Evolutionary conservation across 2,113 vertebrate genomes (phyloP), one percentile per base, ranked within the genome.

Genomic region (Mustela nigripes): DNA sequence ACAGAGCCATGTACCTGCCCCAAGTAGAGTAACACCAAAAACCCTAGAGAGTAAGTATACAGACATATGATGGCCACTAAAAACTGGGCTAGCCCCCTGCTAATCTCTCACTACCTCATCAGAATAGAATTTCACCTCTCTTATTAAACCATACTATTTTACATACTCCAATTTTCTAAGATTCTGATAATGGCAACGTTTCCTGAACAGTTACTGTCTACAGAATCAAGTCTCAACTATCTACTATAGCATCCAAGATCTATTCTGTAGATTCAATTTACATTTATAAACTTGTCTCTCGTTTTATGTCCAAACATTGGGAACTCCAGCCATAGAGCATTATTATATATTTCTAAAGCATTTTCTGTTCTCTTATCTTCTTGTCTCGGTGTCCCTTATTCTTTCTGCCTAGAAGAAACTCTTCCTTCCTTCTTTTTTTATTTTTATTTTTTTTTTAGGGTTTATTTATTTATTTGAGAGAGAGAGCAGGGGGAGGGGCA

Each of bases 81-180:
- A 83, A 80, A 60, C 22, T 67, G 31, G 21, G 7, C 45, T 14
- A 50, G 28, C 4, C 19, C 36, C 39, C n/a, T 74, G 18, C 33
- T n/a, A 21, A 28, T 58, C 11, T 83, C 76, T 73, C n/a, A 28
- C n/a, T 31, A 2, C 10, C 60, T 89, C 58, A 53, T 53, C 36
- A 79, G 50, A 60, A 53, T 22, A 92, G 53, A 85, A 81, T 76
- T 42, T 36, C 21, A 69, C 31, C 69, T 80, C 58, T 42, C 7
- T 90, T 50, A 87, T 36, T 88, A 58, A 96, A 84, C 18, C 67
- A 94, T 14, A 67, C 45, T 56, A 63, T 69, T 69, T 69, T 69
- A 69, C 67, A 36, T 69, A 53, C 11, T 36, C 81, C 82, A 92
- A 88, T 39, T 67, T 58, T 36, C 14, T 62, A 19, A 63, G 92